Conservation (phyloP, 1,140 invertebrate genomes). For the Caerostris darwini region DNA sequence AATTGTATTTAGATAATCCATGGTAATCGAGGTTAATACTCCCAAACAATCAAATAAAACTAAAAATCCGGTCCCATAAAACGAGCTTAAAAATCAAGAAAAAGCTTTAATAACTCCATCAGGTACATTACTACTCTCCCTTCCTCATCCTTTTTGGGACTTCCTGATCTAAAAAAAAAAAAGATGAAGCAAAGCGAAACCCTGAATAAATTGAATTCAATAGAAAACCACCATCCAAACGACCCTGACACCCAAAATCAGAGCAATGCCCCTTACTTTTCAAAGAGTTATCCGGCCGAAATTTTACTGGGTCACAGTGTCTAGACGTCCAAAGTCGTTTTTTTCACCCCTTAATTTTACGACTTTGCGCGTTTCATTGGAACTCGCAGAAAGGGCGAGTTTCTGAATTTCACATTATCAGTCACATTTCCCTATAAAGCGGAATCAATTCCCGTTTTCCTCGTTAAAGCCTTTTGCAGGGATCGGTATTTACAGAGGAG, state of each 20-base stretch:
- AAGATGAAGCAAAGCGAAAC: neutral
- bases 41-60: neutral
- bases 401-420: conserved; percentile 31
- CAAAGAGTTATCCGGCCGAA: conserved; percentile 2
- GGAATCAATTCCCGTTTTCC: neutral
- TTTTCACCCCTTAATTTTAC: conserved; percentile 11
- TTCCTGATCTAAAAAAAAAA: neutral
- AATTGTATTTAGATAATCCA: neutral
- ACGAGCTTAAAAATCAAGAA: neutral
- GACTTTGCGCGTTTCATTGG: conserved; percentile 37
- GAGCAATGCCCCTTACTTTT: neutral
- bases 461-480: no score
- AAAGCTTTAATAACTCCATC: neutral
- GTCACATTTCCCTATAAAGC: conserved; percentile 19
- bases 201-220: neutral
- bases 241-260: conserved; percentile 27
- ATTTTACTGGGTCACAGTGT: conserved; percentile 60
- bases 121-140: neutral
- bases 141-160: neutral
- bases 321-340: conserved; percentile 56
- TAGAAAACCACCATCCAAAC: neutral
- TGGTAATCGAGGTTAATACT: neutral
- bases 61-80: neutral
- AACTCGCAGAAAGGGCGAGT: neutral
- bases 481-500: no score